Percentiles rank a stretch among this genome's conserved stretches.
Conservation (phyloP, 1,140 invertebrate species). For the Aphaenogaster rudis region DNA sequence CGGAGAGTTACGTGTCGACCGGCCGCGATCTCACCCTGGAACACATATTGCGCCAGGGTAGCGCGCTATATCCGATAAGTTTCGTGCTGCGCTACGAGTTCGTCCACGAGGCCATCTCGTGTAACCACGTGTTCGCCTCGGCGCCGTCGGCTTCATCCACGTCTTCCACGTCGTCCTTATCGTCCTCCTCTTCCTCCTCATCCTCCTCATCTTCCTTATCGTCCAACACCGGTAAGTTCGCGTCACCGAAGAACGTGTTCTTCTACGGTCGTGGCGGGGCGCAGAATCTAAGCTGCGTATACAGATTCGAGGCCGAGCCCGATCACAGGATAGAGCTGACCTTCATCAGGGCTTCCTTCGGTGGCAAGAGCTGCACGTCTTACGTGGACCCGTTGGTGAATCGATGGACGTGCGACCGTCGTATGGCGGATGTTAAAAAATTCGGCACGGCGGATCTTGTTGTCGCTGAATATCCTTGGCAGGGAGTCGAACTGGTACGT, state of each 20-base stretch:
- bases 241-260: slow-evolving; percentile 93
- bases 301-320: slow-evolving; percentile 91
- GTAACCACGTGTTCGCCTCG: slow-evolving; percentile 88
- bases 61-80: slow-evolving; percentile 92
- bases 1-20: slow-evolving; percentile 93
- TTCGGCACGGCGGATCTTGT: slow-evolving; percentile 89
- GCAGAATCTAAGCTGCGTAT: slow-evolving; percentile 91
- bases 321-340: slow-evolving; percentile 90
- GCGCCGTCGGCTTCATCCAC: slow-evolving; percentile 72
- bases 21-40: slow-evolving; percentile 91
- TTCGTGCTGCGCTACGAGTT: slow-evolving; percentile 94
- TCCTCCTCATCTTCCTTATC: slow-evolving; percentile 64
- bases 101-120: slow-evolving; percentile 89
- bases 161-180: slow-evolving; percentile 80
- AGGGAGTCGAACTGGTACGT: slow-evolving; percentile 89
- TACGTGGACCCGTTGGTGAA: slow-evolving; percentile 89
- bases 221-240: slow-evolving; percentile 89
- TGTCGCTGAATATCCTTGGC: slow-evolving; percentile 92
- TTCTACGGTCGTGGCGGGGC: slow-evolving; percentile 93
- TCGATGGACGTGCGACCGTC: slow-evolving; percentile 90
- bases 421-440: slow-evolving; percentile 74
- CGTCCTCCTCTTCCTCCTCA: slow-evolving; percentile 72
- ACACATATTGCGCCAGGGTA: slow-evolving; percentile 92
- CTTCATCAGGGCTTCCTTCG: slow-evolving; percentile 90
- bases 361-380: slow-evolving; percentile 89